A percentile compares a stretch with the other conserved stretches of the same genome.
phyloP scores from a whole-genome alignment of 2,888 invertebrate genomes.

The Halictus ligatus region DNA sequence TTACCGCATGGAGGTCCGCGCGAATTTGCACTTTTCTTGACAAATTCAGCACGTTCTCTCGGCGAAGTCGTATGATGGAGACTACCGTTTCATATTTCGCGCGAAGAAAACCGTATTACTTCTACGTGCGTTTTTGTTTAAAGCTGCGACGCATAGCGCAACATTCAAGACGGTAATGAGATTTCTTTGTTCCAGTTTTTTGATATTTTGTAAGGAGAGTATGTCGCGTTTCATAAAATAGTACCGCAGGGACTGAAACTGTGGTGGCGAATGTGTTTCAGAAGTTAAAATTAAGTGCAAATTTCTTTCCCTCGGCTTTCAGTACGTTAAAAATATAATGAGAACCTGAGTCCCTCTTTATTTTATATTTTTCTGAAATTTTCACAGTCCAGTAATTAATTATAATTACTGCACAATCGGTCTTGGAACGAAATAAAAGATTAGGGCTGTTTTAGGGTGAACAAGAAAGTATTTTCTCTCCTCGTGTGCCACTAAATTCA shows the following conservation, averaged over 20 bases:
- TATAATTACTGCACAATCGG: background rate
- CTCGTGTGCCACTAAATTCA: background rate
- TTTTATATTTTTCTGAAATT: background rate
- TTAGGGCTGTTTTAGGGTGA: background rate
- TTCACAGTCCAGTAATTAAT: background rate
- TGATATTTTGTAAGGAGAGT: conserved; percentile 1
- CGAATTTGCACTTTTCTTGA: background rate
- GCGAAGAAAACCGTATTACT: conserved; percentile 2
- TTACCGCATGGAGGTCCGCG: background rate
- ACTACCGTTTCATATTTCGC: conserved; percentile 6
- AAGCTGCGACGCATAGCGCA: background rate
- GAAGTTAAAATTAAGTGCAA: background rate
- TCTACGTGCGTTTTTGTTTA: conserved; percentile 3
- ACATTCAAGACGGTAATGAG: conserved; percentile 9
- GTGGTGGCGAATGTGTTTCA: background rate
- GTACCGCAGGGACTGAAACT: background rate
- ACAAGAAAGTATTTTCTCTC: background rate
- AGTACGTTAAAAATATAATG: background rate
- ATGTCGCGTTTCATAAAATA: conserved; percentile 1
- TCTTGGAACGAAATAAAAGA: background rate
- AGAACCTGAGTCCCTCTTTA: background rate
- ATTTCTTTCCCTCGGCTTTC: background rate
- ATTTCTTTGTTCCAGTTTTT: conserved; percentile 16
- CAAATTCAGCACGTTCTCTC: background rate
- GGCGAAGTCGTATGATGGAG: background rate